Evolutionary conservation across 2,113 vertebrate species (phyloP), one percentile per base, ranked within the genome.

Genomic region (Pyrgilauda ruficollis): DNA sequence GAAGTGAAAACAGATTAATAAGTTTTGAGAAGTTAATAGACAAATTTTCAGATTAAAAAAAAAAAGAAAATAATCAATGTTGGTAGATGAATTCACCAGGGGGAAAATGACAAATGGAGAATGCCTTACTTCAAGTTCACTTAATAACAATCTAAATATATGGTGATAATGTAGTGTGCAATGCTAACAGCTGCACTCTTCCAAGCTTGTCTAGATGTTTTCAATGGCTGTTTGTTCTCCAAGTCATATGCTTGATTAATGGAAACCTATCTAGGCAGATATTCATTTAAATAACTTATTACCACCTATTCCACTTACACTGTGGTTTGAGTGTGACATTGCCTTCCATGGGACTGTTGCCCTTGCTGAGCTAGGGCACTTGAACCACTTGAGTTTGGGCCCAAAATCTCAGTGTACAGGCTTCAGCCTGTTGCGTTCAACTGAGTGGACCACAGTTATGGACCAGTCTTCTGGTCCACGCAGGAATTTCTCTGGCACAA

Each of bases 101-200:
- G 88, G 44, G 11, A 37, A 91, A 66, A 90, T 91, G 92, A 95
- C 82, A 96, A 97, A 97, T 86, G 63, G 76, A 94, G 84, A 91
- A 87, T 74, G 78, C 75, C 39, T 94, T 88, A 63, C 72, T 95
- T 91, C 89, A 96, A 96, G 67, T 94, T 96, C 84, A 85, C 52
- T 95, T 96, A 94, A 91, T 95, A 97, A 84, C 82, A 93, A 72
- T 84, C 90, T 86, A 95, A 96, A 95, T 94, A 96, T 83, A 72
- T 90, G 64, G 56, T 77, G 84, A 96, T 90, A 95, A 94, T 72
- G 31, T 49, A 95, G 63, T 90, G 59, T 61, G 64, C n/a, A 55
- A 19, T 74, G 47, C 28, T 91, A 93, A 93, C 82, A 92, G 68
- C 95, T 93, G 75, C 64, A 95, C 24, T 80, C 76, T 94, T 84